Conservation (phyloP, 53 echinoderm and acorn worm genomes). For the Echinometra lucunter region DNA sequence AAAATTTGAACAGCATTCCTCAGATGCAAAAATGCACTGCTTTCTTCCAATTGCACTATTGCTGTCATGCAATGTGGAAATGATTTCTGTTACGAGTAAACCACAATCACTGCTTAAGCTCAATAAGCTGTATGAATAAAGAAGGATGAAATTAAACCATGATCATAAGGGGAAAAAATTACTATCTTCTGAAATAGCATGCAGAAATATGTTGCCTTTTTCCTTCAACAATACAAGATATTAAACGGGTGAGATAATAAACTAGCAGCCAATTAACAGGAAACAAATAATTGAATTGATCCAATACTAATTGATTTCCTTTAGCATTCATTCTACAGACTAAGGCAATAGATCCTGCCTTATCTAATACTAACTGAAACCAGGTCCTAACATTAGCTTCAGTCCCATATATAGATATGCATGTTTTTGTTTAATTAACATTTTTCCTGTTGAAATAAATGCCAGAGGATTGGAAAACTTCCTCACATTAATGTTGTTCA, state of each 20-base stretch:
- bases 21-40: background rate
- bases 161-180: background rate
- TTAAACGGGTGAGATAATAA: constrained; percentile 29
- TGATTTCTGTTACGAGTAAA: background rate
- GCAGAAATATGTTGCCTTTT: background rate
- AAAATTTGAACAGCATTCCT: background rate
- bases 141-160: background rate
- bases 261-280: constrained; percentile 34
- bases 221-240: background rate
- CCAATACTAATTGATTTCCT: constrained; percentile 68
- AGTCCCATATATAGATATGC: constrained; percentile 55
- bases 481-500: constrained; percentile 20
- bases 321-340: constrained; percentile 40
- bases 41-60: background rate
- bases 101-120: constrained; percentile 24
- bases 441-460: constrained; percentile 50
- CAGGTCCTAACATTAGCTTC: constrained; percentile 6
- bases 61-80: too few relatives aligned
- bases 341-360: constrained; percentile 29
- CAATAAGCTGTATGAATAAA: constrained; percentile 16
- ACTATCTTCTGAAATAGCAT: background rate
- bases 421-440: constrained; percentile 57
- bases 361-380: constrained; percentile 32
- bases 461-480: constrained; percentile 23
- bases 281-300: constrained; percentile 58